A percentile compares a stretch with the other conserved stretches of the same genome.
phyloP scores from a whole-genome alignment of 1,140 invertebrate species.

The Leptestheria dahalacensis region DNA sequence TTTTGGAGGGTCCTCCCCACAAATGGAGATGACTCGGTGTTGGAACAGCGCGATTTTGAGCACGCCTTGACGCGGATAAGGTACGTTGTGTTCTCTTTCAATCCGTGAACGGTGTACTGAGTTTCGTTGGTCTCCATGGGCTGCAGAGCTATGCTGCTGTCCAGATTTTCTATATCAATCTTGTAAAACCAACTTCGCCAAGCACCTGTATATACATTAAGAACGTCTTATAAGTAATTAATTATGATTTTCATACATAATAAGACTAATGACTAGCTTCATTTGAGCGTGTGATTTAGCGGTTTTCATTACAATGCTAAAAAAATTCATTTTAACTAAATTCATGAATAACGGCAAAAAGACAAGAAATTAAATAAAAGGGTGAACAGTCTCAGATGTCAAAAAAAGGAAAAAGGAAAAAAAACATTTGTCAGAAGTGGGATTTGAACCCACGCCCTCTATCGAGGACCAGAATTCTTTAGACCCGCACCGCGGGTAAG shows the following conservation, averaged over 20 bases:
- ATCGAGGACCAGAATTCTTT: slow-evolving; percentile 30
- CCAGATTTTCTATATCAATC: slow-evolving; percentile 47
- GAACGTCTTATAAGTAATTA: no score
- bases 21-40: slow-evolving; percentile 32
- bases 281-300: no score
- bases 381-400: not conserved
- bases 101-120: slow-evolving; percentile 42
- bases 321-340: no score
- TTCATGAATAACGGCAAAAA: no score
- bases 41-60: slow-evolving; percentile 59
- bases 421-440: slow-evolving; percentile 31
- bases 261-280: no score
- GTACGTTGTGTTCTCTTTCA: slow-evolving; percentile 58
- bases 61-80: slow-evolving; percentile 58
- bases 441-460: slow-evolving; percentile 35
- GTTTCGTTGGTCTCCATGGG: slow-evolving; percentile 32
- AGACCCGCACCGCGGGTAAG: slow-evolving; percentile 17
- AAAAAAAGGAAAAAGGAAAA: not conserved
- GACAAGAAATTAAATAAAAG: no score
- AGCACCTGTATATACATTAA: slow-evolving; percentile 34
- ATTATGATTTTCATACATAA: no score
- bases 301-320: no score
- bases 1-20: slow-evolving; percentile 18
- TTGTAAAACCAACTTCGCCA: slow-evolving; percentile 76
- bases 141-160: slow-evolving; percentile 33